Conservation (phyloP, 2,888 invertebrate species). For the Lithodes maja region DNA sequence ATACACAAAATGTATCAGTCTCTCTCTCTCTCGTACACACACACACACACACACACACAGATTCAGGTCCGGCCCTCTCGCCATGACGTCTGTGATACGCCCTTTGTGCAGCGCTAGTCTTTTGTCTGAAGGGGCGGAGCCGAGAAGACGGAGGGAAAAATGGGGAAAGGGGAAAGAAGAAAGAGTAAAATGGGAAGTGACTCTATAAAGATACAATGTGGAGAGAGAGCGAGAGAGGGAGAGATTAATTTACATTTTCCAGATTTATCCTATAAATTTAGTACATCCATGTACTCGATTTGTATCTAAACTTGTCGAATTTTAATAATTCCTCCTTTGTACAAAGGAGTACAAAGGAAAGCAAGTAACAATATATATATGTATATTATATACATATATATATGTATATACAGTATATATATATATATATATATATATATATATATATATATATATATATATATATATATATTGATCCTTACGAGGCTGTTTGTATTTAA, state of each 20-base stretch:
- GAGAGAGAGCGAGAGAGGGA: background rate
- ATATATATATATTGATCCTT: too few relatives aligned
- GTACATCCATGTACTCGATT: too few relatives aligned
- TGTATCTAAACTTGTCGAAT: too few relatives aligned
- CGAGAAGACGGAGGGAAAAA: background rate
- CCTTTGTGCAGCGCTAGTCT: conserved; percentile 33
- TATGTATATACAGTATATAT: too few relatives aligned
- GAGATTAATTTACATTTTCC: background rate
- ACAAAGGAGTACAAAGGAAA: too few relatives aligned
- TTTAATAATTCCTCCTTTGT: too few relatives aligned
- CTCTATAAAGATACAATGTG: background rate
- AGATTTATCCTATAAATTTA: too few relatives aligned
- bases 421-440: too few relatives aligned
- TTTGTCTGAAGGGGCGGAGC: conserved; percentile 31
- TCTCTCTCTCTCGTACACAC: background rate
- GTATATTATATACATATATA: too few relatives aligned
- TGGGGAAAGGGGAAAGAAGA: background rate
- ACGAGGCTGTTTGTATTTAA: too few relatives aligned
- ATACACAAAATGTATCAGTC: background rate
- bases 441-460: too few relatives aligned
- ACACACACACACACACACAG: background rate
- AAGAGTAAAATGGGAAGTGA: background rate
- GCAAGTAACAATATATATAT: too few relatives aligned
- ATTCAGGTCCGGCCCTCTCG: background rate
- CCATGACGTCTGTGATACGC: conserved; percentile 35